Conservation (phyloP, 2,797 vertebrate species). For the Borostomias antarcticus region DNA sequence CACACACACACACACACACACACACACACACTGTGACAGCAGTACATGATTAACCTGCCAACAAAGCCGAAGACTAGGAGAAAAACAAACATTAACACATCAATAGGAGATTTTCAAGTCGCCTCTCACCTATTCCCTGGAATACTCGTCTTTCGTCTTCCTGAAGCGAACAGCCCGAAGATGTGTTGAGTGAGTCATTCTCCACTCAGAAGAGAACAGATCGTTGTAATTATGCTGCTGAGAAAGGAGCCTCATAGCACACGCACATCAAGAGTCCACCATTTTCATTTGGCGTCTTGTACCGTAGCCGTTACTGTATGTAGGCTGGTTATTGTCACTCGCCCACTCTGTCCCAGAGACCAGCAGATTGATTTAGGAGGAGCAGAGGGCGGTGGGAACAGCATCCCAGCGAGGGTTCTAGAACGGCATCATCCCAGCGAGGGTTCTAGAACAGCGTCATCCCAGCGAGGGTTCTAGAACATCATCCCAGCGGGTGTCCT, state of each 20-base stretch:
- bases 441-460: too few relatives aligned
- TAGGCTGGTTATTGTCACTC: too few relatives aligned
- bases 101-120: background rate
- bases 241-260: background rate
- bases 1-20: background rate
- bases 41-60: background rate
- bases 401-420: too few relatives aligned
- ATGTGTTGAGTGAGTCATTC: background rate
- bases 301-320: too few relatives aligned
- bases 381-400: too few relatives aligned
- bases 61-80: background rate
- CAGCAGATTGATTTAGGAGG: conserved; percentile 33
- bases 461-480: conserved; percentile 15
- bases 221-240: background rate
- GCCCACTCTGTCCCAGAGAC: conserved; percentile 4
- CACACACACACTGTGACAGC: background rate
- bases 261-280: too few relatives aligned
- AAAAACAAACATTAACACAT: background rate
- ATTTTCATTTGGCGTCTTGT: background rate
- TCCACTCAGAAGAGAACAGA: background rate
- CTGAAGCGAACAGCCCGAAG: background rate
- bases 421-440: too few relatives aligned
- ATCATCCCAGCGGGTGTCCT: conserved; percentile 8
- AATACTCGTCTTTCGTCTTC: background rate
- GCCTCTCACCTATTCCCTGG: background rate